These are phyloP conservation scores for Dryomyza anilis DNA, from an alignment of 2,888 invertebrate species.

Conservation along the genomic window DNA sequence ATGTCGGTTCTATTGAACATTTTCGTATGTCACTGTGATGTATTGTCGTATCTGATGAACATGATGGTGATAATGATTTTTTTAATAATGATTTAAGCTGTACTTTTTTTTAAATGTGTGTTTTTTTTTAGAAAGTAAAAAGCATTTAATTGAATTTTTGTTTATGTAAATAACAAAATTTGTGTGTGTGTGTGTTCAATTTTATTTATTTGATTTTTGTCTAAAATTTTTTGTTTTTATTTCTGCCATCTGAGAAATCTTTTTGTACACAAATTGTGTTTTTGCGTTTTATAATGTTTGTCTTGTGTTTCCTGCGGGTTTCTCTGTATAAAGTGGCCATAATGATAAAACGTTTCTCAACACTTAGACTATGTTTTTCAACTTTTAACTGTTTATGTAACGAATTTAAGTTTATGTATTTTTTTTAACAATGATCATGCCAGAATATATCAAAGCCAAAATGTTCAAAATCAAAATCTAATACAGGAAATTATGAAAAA, in stretches of 20 bases:
- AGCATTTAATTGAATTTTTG: background rate
- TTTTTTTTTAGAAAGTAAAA: too few relatives aligned
- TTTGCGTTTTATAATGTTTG: background rate
- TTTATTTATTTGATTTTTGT: background rate
- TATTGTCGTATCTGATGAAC: constrained; percentile 4
- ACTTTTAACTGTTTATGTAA: constrained; percentile 11
- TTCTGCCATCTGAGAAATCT: background rate
- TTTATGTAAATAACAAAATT: background rate
- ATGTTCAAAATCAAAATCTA: constrained; percentile 28
- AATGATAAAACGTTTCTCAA: constrained; percentile 8
- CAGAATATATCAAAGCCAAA: constrained; percentile 40
- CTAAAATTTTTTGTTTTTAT: background rate
- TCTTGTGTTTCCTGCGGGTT: background rate
- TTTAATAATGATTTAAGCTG: background rate
- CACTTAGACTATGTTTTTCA: constrained; percentile 5
- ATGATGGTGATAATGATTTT: background rate
- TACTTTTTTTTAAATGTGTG: background rate
- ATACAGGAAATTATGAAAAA: constrained; percentile 8
- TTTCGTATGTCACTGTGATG: constrained; percentile 12
- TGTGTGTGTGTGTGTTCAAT: background rate
- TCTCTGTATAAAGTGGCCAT: constrained; percentile 1
- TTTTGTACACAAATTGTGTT: background rate
- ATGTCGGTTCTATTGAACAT: background rate
- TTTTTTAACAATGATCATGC: constrained; percentile 44
- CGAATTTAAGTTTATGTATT: constrained; percentile 12